Conservation (phyloP, 2,888 invertebrate genomes). For the Mycalesis mineus region DNA sequence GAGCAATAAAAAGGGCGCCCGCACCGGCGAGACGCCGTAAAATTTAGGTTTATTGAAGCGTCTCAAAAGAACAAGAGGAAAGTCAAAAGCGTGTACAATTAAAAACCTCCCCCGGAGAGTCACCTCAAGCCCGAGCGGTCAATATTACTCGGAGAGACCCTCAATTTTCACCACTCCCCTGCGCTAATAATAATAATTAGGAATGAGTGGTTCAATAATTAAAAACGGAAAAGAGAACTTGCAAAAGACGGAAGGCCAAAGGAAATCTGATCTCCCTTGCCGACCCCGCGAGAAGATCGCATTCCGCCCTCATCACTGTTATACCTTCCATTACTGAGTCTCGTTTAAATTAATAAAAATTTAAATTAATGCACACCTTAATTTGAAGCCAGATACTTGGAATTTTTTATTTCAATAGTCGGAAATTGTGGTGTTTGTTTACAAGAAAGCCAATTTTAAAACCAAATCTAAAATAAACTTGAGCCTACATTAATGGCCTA, state of each 20-base stretch:
- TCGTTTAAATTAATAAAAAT: constrained; percentile 67
- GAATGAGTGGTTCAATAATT: constrained; percentile 80
- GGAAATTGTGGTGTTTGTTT: background rate
- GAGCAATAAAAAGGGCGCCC: constrained; percentile 51
- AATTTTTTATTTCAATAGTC: constrained; percentile 1
- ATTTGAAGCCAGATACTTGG: constrained; percentile 1
- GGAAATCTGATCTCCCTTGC: constrained; percentile 41
- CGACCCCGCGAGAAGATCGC: constrained; percentile 39
- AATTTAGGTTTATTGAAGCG: constrained; percentile 72
- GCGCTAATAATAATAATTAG: constrained; percentile 80
- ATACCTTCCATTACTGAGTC: constrained; percentile 48
- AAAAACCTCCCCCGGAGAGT: constrained; percentile 66
- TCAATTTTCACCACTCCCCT: constrained; percentile 77
- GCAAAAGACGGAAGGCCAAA: constrained; percentile 60
- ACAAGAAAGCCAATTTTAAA: too few species aligned
- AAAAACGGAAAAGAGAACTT: constrained; percentile 78
- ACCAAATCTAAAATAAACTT: too few species aligned
- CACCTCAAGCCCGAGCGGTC: constrained; percentile 69
- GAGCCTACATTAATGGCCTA: too few species aligned
- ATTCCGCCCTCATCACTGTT: constrained; percentile 58
- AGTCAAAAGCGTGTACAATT: constrained; percentile 74
- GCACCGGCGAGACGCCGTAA: constrained; percentile 63
- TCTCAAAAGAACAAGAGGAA: constrained; percentile 71
- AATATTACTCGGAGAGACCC: constrained; percentile 72
- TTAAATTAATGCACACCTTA: constrained; percentile 46